Evolutionary conservation across 2,797 vertebrate species (phyloP), one percentile per base, ranked within the genome.

Genomic region (Valencia hispanica): DNA sequence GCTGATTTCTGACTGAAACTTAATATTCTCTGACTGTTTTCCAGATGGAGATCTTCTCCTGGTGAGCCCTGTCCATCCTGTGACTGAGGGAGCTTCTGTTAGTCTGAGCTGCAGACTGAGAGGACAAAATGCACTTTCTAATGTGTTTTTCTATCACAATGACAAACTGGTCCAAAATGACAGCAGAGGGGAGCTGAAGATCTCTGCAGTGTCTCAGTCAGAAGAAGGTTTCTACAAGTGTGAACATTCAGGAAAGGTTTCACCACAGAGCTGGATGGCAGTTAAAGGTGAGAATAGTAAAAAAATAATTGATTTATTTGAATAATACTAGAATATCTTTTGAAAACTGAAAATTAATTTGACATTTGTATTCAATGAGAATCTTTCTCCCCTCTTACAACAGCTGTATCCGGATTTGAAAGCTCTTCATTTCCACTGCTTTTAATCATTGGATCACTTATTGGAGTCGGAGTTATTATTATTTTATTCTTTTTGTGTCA

Each of bases 121-220:
- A 11, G 0, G 0, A 15, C 18, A 0, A 17, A 18, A 5, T 3
- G 1, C 34, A 1, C 22, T n/a, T 11, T 77, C 73, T 5, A 34
- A 12, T 0, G 82, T 83, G 68, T 15, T 68, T 69, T 92, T 91
- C 72, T 90, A 90, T 66, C 75, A 47, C 34, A 82, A 87, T 53
- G 70, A 43, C 6, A 39, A 73, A 73, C 70, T 87, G 20, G 27
- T 90, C 32, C 82, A 80, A 53, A 76, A 32, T 66, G 65, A 79
- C 12, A 71, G 9, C 48, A 75, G 73, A 43, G 25, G 4, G 41
- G 76, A 86, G 77, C 79, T 81, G 70, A 81, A 27, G n/a, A n/a
- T n/a, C n/a, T n/a, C n/a, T n/a, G n/a, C n/a, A n/a, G n/a, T n/a
- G n/a, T n/a, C n/a, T n/a, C n/a, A n/a, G n/a, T n/a, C n/a, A n/a